phyloP scores from a whole-genome alignment of 2,113 vertebrate genomes.

The Pitta sordida region DNA sequence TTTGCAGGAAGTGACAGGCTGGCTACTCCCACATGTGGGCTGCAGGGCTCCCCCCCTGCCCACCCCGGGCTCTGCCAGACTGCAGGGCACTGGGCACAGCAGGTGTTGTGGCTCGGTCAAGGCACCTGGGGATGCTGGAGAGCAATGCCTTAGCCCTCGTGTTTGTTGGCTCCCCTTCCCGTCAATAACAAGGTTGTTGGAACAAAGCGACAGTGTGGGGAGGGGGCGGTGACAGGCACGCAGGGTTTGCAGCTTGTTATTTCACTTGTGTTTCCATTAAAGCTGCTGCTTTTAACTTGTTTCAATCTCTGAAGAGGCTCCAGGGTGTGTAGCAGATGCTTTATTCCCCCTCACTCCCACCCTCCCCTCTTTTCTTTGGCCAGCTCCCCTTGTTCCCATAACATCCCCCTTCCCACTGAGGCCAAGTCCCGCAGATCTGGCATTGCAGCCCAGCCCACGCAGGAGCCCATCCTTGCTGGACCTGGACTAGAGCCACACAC shows the following conservation, averaged over 20 bases:
- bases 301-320: conserved; percentile 47
- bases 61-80: neutral
- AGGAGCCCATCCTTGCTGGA: neutral
- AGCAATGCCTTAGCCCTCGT: neutral
- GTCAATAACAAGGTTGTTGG: neutral
- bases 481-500: neutral
- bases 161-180: neutral
- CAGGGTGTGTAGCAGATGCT: conserved; percentile 44
- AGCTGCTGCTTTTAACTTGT: conserved; percentile 52
- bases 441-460: neutral
- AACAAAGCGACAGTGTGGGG: conserved; percentile 43
- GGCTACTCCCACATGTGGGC: neutral
- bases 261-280: conserved; percentile 47
- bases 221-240: neutral
- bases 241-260: conserved; percentile 43
- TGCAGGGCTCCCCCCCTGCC: neutral
- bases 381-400: neutral
- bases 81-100: neutral
- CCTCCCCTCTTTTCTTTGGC: conserved; percentile 20
- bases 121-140: fast-evolving
- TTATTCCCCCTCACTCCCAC: neutral
- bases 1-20: neutral
- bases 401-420: neutral
- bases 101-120: neutral
- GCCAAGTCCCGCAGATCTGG: neutral